Percentiles rank a stretch among this genome's conserved stretches.
Evolutionary conservation across 2,888 invertebrate species (phyloP).

Genomic region (Mimachlamys varia): DNA sequence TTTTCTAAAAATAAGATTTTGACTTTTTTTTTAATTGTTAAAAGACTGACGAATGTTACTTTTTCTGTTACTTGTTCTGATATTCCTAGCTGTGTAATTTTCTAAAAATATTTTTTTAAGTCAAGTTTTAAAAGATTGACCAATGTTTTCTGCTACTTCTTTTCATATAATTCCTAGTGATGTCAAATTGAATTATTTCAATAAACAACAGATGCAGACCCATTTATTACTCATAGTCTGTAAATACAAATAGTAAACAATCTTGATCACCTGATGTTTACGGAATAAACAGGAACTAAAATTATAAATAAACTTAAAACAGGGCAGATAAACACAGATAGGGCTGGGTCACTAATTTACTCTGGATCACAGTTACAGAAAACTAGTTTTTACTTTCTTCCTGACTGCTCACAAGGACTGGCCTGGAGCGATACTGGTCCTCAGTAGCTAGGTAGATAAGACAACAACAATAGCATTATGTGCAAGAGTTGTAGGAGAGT

Average conservation of each 20-base stretch:
- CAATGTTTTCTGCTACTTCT: neutral
- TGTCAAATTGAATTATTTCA: no score
- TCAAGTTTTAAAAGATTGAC: neutral
- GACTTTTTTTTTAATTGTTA: no score
- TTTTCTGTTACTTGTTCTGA: no score
- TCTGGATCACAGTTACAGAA: neutral
- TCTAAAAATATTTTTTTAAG: no score
- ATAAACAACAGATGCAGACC: neutral
- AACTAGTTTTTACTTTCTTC: neutral
- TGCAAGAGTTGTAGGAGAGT: neutral
- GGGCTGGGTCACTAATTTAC: neutral
- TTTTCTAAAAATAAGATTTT: no score
- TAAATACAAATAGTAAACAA: neutral
- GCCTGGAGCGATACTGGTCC: neutral
- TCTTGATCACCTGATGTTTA: neutral
- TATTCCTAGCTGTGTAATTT: no score
- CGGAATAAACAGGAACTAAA: neutral
- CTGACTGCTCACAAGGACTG: neutral
- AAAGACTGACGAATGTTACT: no score
- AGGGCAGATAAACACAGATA: neutral
- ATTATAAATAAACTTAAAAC: neutral
- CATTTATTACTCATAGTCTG: neutral
- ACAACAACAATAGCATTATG: neutral
- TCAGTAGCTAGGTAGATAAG: neutral
- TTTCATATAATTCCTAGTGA: neutral